A percentile compares a stretch with the other conserved stretches of the same genome.
Conservation (phyloP, 2,888 invertebrate species). For the Anoncus sp. region DNA sequence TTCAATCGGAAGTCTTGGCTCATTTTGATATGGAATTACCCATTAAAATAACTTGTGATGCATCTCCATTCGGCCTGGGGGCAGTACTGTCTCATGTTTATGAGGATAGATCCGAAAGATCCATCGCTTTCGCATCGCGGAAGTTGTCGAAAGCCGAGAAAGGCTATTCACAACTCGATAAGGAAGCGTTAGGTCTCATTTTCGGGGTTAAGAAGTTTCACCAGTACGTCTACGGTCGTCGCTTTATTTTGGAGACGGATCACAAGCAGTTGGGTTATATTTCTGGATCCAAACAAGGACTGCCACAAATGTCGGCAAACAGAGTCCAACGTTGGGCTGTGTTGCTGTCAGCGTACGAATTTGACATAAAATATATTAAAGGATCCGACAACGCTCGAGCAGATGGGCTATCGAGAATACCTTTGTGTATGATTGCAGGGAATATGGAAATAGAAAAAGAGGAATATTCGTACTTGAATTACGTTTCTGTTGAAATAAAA, state of each 20-base stretch:
- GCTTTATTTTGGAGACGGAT: slow-evolving; percentile 68
- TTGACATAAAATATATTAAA: slow-evolving; percentile 53
- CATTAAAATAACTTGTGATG: slow-evolving; percentile 36
- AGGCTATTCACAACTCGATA: slow-evolving; percentile 48
- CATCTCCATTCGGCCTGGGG: slow-evolving; percentile 41
- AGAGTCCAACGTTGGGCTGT: slow-evolving; percentile 68
- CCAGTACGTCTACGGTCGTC: slow-evolving; percentile 65
- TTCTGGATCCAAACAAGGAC: slow-evolving; percentile 54
- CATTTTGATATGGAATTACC: slow-evolving; percentile 42
- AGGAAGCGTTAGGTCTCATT: slow-evolving; percentile 67
- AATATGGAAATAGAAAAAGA: not conserved
- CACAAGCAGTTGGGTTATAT: slow-evolving; percentile 67
- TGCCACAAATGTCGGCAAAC: slow-evolving; percentile 63
- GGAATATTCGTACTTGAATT: slow-evolving; percentile 32
- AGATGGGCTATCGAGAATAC: slow-evolving; percentile 64
- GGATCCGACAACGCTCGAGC: slow-evolving; percentile 61
- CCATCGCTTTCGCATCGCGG: slow-evolving; percentile 63
- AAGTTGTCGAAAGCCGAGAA: slow-evolving; percentile 57
- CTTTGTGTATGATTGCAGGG: not conserved
- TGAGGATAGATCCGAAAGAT: slow-evolving; percentile 54
- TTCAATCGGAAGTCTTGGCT: slow-evolving; percentile 15
- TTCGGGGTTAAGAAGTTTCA: slow-evolving; percentile 66
- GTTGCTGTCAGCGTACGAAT: slow-evolving; percentile 64
- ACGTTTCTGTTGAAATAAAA: not conserved
- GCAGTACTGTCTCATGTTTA: slow-evolving; percentile 39